Conservation (phyloP, 2,888 invertebrate species). For the Aleiodes leptofemur region DNA sequence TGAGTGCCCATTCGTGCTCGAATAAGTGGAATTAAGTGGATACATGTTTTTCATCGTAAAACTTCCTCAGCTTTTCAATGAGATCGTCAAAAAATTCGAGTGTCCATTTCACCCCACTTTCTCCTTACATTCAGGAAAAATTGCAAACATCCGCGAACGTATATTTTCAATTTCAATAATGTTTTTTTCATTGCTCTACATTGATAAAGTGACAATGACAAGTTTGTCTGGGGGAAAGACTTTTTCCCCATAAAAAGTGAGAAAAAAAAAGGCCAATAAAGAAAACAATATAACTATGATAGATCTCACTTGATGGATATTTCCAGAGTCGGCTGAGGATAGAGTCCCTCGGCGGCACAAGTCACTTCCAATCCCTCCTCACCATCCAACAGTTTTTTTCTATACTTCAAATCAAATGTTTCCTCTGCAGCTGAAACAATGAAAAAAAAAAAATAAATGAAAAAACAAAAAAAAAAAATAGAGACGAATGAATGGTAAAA, state of each 20-base stretch:
- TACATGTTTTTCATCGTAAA: no score
- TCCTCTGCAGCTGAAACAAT: conserved; percentile 69
- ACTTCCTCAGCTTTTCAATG: no score
- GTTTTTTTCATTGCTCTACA: no score
- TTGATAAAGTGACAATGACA: no score
- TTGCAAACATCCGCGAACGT: no score
- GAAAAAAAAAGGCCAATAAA: conserved; percentile 1
- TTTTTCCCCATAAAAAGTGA: background rate
- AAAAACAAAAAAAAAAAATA: conserved; percentile 2
- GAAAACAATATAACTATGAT: conserved; percentile 26
- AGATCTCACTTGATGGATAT: conserved; percentile 71
- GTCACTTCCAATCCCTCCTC: conserved; percentile 69
- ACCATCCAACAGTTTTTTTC: conserved; percentile 62
- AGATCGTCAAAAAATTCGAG: no score
- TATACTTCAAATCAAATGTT: conserved; percentile 67
- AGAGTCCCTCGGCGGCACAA: conserved; percentile 69
- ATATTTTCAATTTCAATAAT: no score
- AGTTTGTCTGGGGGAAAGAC: background rate
- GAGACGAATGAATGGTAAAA: conserved; percentile 26
- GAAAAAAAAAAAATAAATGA: conserved; percentile 33
- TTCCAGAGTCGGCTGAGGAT: conserved; percentile 70
- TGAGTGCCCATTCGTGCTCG: no score
- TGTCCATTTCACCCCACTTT: no score
- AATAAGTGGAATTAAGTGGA: no score
- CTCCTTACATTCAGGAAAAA: no score